Percentiles rank a stretch among this genome's conserved stretches.
Evolutionary conservation across 2,113 vertebrate genomes (phyloP).

Genomic region (Cyphomyrus discorhynchus): DNA sequence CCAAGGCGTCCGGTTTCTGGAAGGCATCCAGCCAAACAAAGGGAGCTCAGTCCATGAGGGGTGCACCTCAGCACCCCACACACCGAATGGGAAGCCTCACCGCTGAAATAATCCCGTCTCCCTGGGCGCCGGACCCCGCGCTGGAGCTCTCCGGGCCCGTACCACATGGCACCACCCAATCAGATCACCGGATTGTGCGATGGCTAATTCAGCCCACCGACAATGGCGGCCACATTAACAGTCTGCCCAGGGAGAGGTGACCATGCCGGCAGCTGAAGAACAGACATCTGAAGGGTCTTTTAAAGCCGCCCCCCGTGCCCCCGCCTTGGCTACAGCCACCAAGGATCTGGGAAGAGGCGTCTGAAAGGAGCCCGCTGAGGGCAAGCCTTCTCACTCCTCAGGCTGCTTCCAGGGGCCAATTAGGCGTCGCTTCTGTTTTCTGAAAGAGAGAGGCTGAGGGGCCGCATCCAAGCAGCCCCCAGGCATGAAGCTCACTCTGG

Average conservation of each 20-base stretch:
- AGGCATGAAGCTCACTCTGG: background rate
- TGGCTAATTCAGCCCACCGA: conserved; percentile 31
- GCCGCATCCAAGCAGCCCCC: background rate
- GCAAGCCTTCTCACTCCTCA: background rate
- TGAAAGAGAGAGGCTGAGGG: background rate
- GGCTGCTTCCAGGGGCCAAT: background rate
- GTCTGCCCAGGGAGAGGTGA: conserved; percentile 29
- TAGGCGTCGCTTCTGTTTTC: conserved; percentile 4
- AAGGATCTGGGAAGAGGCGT: background rate
- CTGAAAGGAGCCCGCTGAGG: background rate
- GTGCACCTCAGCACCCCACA: background rate
- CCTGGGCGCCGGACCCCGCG: background rate
- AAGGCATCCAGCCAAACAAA: background rate
- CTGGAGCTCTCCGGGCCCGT: background rate
- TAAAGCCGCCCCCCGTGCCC: background rate
- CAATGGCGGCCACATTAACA: conserved; percentile 34
- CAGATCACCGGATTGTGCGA: conserved; percentile 21
- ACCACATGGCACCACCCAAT: conserved; percentile 20
- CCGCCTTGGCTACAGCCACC: background rate
- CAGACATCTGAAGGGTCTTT: conserved; percentile 27
- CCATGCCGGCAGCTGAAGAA: conserved; percentile 21
- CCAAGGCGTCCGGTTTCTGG: background rate
- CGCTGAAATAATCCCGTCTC: background rate
- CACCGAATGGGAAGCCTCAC: background rate
- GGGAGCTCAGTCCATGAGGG: background rate